Evolutionary conservation across 1,140 invertebrate genomes (phyloP).

Genomic region (Aporrectodea caliginosa): DNA sequence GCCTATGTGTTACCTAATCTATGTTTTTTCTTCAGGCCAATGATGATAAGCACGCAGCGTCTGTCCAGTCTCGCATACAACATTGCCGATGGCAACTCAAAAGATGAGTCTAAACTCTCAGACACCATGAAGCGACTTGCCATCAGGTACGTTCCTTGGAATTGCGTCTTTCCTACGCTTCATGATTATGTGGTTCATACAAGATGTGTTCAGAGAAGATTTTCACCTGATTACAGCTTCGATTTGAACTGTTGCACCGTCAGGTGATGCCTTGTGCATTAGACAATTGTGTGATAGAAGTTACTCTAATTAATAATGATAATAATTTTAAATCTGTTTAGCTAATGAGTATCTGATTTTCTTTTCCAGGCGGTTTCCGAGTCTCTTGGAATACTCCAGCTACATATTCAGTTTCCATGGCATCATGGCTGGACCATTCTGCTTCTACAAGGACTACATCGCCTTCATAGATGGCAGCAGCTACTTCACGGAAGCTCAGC

Average conservation of each 20-base stretch:
- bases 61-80: conserved; percentile 86
- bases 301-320: no score
- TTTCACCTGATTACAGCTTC: neutral
- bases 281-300: no score
- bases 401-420: conserved; percentile 89
- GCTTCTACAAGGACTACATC: conserved; percentile 88
- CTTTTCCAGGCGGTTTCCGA: conserved; percentile 48
- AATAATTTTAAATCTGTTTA: no score
- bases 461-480: conserved; percentile 75
- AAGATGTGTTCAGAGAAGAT: neutral
- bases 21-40: conserved; percentile 61
- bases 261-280: neutral
- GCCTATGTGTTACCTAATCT: neutral
- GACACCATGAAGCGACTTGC: conserved; percentile 67
- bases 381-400: conserved; percentile 44
- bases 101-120: conserved; percentile 64
- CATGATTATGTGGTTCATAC: neutral
- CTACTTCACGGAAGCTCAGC: no score
- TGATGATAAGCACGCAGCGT: conserved; percentile 97
- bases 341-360: conserved; percentile 18
- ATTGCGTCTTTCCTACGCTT: neutral
- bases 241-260: conserved; percentile 4
- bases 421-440: conserved; percentile 84
- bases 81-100: conserved; percentile 74
- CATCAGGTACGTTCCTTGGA: conserved; percentile 59